Evolutionary conservation across 2,113 vertebrate genomes (phyloP), one percentile per base, ranked within the genome.

Genomic region (Eira barbara): DNA sequence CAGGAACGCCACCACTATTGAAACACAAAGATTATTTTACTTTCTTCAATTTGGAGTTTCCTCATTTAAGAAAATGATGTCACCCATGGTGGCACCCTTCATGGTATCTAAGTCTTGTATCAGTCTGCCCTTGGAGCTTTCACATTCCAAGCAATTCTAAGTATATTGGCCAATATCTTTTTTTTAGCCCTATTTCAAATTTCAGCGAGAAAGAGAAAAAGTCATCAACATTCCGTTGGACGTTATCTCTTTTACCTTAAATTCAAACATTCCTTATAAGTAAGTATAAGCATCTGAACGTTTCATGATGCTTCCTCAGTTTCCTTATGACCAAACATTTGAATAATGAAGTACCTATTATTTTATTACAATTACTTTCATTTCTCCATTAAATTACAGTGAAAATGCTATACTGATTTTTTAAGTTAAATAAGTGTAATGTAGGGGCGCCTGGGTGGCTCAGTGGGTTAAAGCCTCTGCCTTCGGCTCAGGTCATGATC

Each of bases 281-380:
- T 76, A 88, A 95, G 52, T 10, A 5, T 84, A 94, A 95, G 23
- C 20, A 31, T 57, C 47, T 21, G 20, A 84, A 49, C 88, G 45
- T 39, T 71, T 59, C 73, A 10, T 81, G 47, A 13, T 52, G 49
- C 42, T 96, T 94, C 83, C 79, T 92, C 6, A 42, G 0, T 14
- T 10, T 52, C 69, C 42, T 39, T 83, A 91, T 11, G 18, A 94
- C 52, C 49, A 80, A 96, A 81, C n/a, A 92, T 59, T 80, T 96
- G 45, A 89, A 90, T 84, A 94, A 4, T 94, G 23, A 89, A 96
- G 73, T 63, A 52, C 1, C 21, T 42, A 71, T 94, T 80, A 93
- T 89, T 96, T 89, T 59, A 95, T 81, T 92, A 82, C 95, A 91
- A 94, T 65, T 91, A 29, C 57, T 89, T 93, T 93, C 63, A 45